Conservation (phyloP, 2,113 vertebrate species). For the Semnornis frantzii region DNA sequence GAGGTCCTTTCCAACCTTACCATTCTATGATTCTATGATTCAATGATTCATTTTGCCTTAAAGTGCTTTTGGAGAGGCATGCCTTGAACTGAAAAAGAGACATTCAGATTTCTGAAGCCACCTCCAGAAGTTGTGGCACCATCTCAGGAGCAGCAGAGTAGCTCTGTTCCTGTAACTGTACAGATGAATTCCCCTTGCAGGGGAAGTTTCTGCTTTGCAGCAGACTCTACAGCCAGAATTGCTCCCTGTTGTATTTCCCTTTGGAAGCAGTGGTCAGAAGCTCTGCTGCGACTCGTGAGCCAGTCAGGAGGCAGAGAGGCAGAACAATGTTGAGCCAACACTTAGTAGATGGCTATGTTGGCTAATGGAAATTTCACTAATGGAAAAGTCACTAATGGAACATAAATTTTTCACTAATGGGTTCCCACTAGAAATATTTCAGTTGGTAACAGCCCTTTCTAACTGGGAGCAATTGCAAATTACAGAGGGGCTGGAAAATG, state of each 20-base stretch:
- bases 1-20: no score
- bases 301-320: background rate
- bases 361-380: slow-evolving; percentile 2
- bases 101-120: background rate
- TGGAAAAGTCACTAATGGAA: slow-evolving; percentile 15
- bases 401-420: slow-evolving; percentile 23
- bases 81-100: background rate
- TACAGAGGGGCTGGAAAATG: background rate
- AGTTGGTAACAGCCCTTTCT: background rate
- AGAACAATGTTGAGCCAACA: background rate
- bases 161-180: background rate
- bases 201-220: background rate
- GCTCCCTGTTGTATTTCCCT: background rate
- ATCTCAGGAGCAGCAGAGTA: background rate
- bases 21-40: no score
- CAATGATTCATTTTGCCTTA: background rate
- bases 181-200: background rate
- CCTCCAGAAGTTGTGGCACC: background rate
- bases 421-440: background rate
- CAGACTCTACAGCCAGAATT: background rate
- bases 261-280: background rate
- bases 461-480: background rate
- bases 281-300: background rate
- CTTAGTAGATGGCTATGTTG: background rate
- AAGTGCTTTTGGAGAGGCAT: background rate